phyloP scores from a whole-genome alignment of 2,797 vertebrate species.

The Psittacula echo region DNA sequence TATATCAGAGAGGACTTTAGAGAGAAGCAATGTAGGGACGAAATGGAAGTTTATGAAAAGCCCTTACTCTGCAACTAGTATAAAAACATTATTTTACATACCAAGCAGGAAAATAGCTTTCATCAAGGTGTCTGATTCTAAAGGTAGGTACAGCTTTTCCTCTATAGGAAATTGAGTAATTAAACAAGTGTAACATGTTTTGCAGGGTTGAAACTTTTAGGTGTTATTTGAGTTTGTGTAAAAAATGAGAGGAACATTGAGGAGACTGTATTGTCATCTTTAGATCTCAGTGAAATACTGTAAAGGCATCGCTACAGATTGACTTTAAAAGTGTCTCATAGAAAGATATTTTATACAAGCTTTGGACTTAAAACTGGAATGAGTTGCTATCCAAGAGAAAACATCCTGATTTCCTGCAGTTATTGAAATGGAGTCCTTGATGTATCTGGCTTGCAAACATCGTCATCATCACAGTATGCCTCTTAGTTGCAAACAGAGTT shows the following conservation, averaged over 20 bases:
- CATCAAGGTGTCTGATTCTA: accelerated
- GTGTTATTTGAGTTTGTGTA: neutral
- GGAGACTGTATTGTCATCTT: neutral
- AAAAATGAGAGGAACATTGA: neutral
- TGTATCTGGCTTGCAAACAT: neutral
- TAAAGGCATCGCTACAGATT: neutral
- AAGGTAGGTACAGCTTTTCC: neutral
- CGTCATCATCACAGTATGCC: neutral
- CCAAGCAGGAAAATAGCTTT: neutral
- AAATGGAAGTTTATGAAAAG: neutral
- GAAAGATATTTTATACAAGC: neutral
- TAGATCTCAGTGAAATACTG: neutral
- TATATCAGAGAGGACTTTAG: neutral
- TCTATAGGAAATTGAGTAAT: neutral
- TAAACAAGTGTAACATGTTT: neutral
- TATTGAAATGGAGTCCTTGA: neutral
- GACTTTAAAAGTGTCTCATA: neutral
- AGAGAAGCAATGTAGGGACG: neutral
- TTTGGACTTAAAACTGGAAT: neutral
- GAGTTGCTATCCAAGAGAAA: neutral
- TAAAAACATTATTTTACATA: neutral
- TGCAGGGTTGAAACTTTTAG: neutral
- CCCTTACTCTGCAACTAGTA: neutral
- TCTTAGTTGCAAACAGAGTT: neutral
- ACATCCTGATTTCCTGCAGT: neutral